Conservation (phyloP, 2,113 vertebrate species). For the Azemiops feae region DNA sequence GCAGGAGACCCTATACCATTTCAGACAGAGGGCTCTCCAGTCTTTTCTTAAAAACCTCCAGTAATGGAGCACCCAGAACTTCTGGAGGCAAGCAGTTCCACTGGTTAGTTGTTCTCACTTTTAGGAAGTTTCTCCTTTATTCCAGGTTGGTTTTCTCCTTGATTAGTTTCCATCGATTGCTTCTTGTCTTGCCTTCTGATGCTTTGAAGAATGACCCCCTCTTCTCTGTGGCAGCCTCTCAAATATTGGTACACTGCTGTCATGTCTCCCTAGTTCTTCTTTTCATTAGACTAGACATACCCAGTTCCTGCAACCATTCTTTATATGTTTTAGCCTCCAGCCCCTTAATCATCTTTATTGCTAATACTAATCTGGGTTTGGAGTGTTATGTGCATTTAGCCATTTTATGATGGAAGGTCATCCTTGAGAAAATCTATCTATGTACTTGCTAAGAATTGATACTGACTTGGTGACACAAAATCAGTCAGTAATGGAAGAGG, state of each 20-base stretch:
- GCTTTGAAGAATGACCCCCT: too few species aligned
- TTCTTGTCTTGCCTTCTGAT: background rate
- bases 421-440: background rate
- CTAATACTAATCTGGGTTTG: background rate
- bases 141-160: background rate
- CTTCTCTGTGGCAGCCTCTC: too few species aligned
- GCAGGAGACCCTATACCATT: too few species aligned
- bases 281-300: too few species aligned
- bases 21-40: too few species aligned
- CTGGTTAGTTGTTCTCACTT: background rate
- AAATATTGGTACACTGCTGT: background rate
- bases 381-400: background rate
- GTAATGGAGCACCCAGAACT: too few species aligned
- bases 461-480: background rate
- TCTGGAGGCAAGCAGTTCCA: too few species aligned
- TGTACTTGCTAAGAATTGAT: background rate
- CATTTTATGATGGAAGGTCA: background rate
- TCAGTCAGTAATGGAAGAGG: background rate
- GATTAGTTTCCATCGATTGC: background rate
- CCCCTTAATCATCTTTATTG: background rate
- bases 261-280: background rate
- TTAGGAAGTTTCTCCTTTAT: background rate
- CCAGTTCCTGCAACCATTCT: background rate
- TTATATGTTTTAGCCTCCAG: background rate
- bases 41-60: too few species aligned